A percentile compares a stretch with the other conserved stretches of the same genome.
Conservation (phyloP, 1,140 invertebrate species). For the Drosophila chauvacae region DNA sequence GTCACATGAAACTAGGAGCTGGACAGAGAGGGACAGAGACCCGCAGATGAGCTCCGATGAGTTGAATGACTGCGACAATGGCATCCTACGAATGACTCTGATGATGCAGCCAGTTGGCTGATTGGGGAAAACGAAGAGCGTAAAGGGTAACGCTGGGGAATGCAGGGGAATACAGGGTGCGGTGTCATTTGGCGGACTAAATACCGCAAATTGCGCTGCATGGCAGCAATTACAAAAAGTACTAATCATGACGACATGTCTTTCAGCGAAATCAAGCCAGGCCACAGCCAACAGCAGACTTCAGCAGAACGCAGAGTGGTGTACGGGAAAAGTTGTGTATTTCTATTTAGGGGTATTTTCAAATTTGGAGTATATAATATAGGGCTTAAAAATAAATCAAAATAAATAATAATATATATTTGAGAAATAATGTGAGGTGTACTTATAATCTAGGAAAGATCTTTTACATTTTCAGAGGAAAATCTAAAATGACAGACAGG, state of each 20-base stretch:
- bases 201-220: constrained; percentile 77
- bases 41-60: constrained; percentile 23
- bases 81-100: constrained; percentile 36
- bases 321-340: constrained; percentile 15
- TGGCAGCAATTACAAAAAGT: constrained; percentile 78
- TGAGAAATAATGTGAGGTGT: neutral
- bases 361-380: neutral
- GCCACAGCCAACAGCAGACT: constrained; percentile 44
- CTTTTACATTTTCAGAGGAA: neutral
- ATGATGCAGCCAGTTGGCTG: constrained; percentile 27
- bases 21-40: neutral
- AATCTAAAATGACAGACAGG: neutral
- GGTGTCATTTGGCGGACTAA: constrained; percentile 74
- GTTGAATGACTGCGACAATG: constrained; percentile 45
- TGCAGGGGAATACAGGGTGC: constrained; percentile 7
- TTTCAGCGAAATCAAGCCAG: constrained; percentile 61
- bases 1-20: constrained; percentile 11
- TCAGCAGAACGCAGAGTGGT: constrained; percentile 24
- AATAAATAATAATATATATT: neutral
- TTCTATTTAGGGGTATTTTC: constrained; percentile 2
- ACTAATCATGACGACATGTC: constrained; percentile 69
- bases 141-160: neutral
- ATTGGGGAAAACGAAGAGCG: neutral
- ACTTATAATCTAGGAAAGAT: neutral
- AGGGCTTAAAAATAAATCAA: neutral